Evolutionary conservation across 1,140 invertebrate species (phyloP), one percentile per base, ranked within the genome.

Genomic region (Bombus ignitus): DNA sequence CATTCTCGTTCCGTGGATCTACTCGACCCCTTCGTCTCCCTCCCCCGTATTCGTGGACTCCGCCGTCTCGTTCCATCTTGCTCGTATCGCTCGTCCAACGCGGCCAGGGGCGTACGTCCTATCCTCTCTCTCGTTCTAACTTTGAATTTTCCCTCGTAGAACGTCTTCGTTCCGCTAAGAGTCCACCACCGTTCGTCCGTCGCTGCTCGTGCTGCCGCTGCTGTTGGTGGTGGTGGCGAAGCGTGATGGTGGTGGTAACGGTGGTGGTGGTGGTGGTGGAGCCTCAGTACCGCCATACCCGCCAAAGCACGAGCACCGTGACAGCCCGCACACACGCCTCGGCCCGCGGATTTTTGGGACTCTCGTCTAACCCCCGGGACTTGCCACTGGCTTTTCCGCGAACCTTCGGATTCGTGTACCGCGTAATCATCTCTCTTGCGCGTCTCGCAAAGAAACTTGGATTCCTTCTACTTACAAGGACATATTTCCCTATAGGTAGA

Each of bases 211-310:
- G 77, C 86, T 70, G 42, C 47, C 32, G 70, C 32, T 65, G 83
- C 47, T 85, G 62, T 8, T 85, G 77, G 57, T 80, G 85, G 70
- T 80, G 81, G 77, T 81, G 87, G 79, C 44, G 15, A 76, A 62
- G 74, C 74, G 44, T 57, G 74, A 76, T 83, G 80, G 57, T 65
- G 73, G 66, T 73, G 77, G 73, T 76, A 62, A 44, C 42, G 83
- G 70, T 82, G 65, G 59, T 62, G 28, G 59, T 62, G 65, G 83
- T 87, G 86, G 89, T 90, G 89, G 89, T 76, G 73, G 85, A 89
- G 72, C 89, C 92, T 94, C 94, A 95, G 94, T 95, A 94, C 93
- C 94, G 94, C 94, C 94, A 94, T 94, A 94, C 88, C 93, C 94
- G 94, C 88, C 93, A 93, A 92, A 94, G 92, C 90, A 94, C 92